Percentiles rank a stretch among this genome's conserved stretches.
Evolutionary conservation across 2,797 vertebrate species (phyloP).

Genomic region (Morus bassanus): DNA sequence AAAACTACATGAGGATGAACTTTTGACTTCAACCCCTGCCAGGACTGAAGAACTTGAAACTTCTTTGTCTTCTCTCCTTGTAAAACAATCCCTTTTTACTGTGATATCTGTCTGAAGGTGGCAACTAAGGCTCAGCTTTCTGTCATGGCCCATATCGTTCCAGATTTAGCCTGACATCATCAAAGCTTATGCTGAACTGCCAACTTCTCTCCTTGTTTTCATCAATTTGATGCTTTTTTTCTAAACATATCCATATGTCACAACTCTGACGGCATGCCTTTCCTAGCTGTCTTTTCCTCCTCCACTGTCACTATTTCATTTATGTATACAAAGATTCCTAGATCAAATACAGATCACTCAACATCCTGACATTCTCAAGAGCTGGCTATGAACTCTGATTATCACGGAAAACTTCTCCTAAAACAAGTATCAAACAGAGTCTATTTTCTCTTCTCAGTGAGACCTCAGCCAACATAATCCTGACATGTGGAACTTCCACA

Average conservation of each 20-base stretch:
- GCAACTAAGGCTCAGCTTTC: slow-evolving; percentile 37
- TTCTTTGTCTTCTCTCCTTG: slow-evolving; percentile 29
- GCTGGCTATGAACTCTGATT: slow-evolving; percentile 34
- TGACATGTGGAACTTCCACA: neutral
- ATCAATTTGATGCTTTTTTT: slow-evolving; percentile 47
- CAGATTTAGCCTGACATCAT: slow-evolving; percentile 49
- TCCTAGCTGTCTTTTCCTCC: slow-evolving; percentile 57
- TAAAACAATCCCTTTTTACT: slow-evolving; percentile 35
- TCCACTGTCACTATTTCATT: slow-evolving; percentile 64
- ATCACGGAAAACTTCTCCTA: slow-evolving; percentile 28
- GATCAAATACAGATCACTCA: slow-evolving; percentile 67
- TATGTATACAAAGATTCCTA: slow-evolving; percentile 48
- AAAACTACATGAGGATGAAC: slow-evolving; percentile 17
- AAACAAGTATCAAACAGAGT: slow-evolving; percentile 20
- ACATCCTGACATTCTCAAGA: slow-evolving; percentile 57
- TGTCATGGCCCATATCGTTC: slow-evolving; percentile 43
- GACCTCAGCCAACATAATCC: neutral
- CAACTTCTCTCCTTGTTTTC: slow-evolving; percentile 50
- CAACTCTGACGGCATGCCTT: neutral
- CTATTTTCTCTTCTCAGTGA: slow-evolving; percentile 17
- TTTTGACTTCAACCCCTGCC: slow-evolving; percentile 47
- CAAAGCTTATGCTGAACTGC: slow-evolving; percentile 39
- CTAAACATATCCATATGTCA: slow-evolving; percentile 11
- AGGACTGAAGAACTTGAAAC: slow-evolving; percentile 18
- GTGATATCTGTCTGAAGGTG: slow-evolving; percentile 5